Percentiles rank a stretch among this genome's conserved stretches.
phyloP scores from a whole-genome alignment of 2,888 invertebrate genomes.

The Carterocephalus palaemon region DNA sequence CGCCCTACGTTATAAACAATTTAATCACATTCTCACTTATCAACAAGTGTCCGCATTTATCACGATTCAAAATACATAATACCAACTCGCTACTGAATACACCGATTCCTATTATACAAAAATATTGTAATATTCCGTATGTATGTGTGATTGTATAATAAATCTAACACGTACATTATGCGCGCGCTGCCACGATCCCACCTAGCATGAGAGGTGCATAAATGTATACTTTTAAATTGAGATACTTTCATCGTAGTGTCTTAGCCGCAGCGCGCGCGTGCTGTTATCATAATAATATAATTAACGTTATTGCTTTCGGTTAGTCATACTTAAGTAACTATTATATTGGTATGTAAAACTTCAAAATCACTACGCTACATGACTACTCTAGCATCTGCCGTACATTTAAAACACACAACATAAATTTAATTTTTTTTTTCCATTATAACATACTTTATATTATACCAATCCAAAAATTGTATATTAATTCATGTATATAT shows the following conservation, averaged over 20 bases:
- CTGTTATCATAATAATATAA: conserved; percentile 47
- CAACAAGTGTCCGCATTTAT: conserved; percentile 53
- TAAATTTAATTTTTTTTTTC: conserved; percentile 50
- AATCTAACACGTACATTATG: conserved; percentile 49
- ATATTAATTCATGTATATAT: conserved; percentile 60
- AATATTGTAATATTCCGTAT: conserved; percentile 73
- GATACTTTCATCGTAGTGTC: conserved; percentile 25
- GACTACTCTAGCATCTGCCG: conserved; percentile 75
- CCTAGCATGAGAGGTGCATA: conserved; percentile 8
- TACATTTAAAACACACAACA: conserved; percentile 74
- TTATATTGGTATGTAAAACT: conserved; percentile 67
- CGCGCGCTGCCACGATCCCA: conserved; percentile 57
- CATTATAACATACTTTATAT: conserved; percentile 64
- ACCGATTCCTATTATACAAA: conserved; percentile 74
- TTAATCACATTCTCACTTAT: conserved; percentile 57
- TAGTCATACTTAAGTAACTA: conserved; percentile 58
- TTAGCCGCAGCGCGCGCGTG: conserved; percentile 67
- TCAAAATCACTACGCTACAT: conserved; percentile 75
- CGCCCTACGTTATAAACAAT: conserved; percentile 48
- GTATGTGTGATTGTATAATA: conserved; percentile 70
- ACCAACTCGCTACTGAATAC: conserved; percentile 73
- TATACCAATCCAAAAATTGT: conserved; percentile 75
- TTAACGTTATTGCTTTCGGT: conserved; percentile 75
- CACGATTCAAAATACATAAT: conserved; percentile 67
- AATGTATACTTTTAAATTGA: conserved; percentile 20